A percentile compares a stretch with the other conserved stretches of the same genome.
Evolutionary conservation across 1,140 invertebrate species (phyloP).

Genomic region (Drosophila triauraria): DNA sequence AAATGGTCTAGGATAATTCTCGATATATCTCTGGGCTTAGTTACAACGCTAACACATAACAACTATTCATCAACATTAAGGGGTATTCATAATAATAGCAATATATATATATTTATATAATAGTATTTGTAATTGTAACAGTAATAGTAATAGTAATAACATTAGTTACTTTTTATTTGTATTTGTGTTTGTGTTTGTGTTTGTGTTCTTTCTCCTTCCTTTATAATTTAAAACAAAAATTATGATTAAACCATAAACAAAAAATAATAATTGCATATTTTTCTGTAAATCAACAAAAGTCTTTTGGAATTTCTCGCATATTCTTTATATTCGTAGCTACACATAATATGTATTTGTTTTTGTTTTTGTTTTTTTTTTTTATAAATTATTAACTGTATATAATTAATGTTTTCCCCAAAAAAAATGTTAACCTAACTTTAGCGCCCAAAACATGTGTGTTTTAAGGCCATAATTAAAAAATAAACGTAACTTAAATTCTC

Average conservation of each 20-base stretch:
- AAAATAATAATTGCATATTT: slow-evolving; percentile 51
- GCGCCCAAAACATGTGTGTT: slow-evolving; percentile 12
- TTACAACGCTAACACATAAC: slow-evolving; percentile 44
- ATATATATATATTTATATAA: slow-evolving; percentile 34
- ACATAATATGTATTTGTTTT: slow-evolving; percentile 43
- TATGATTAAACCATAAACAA: slow-evolving; percentile 49
- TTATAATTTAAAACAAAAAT: slow-evolving; percentile 42
- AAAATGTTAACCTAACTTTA: slow-evolving; percentile 23
- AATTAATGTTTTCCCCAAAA: slow-evolving; percentile 27
- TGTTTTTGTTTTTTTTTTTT: slow-evolving; percentile 7
- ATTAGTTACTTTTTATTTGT: slow-evolving; percentile 53
- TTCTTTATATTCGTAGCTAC: slow-evolving; percentile 66
- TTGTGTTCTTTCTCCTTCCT: slow-evolving; percentile 5
- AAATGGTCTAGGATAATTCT: slow-evolving; percentile 19
- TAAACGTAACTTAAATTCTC: slow-evolving; percentile 27
- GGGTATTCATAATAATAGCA: slow-evolving; percentile 31
- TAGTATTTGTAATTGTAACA: slow-evolving; percentile 24
- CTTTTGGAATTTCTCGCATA: slow-evolving; percentile 77
- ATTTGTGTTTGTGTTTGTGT: slow-evolving; percentile 10
- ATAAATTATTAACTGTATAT: slow-evolving; percentile 41
- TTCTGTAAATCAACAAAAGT: slow-evolving; percentile 58
- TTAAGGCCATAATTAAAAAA: slow-evolving; percentile 14
- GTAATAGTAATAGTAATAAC: slow-evolving; percentile 37
- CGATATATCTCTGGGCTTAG: slow-evolving; percentile 17
- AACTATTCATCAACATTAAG: slow-evolving; percentile 49